Evolutionary conservation across 1,140 invertebrate genomes (phyloP).

Genomic region (Alviniconcha marisindica): DNA sequence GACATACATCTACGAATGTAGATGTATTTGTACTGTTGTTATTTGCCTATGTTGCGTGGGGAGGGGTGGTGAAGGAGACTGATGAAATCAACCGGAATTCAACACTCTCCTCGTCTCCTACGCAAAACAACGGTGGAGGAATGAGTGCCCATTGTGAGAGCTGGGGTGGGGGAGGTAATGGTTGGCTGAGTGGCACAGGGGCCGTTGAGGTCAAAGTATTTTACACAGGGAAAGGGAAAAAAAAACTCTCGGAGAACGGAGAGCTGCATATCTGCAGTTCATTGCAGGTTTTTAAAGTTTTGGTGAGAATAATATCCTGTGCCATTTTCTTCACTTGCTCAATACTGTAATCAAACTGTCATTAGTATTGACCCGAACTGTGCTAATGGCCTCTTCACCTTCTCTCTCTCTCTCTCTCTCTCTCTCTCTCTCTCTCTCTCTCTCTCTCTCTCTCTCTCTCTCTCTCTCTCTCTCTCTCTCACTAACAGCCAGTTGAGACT

Average conservation of each 20-base stretch:
- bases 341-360: conserved; percentile 38
- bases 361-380: conserved; percentile 39
- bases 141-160: too few relatives aligned
- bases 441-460: background rate
- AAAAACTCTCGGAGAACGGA: background rate
- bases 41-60: too few relatives aligned
- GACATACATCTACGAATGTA: too few relatives aligned
- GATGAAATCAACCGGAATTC: too few relatives aligned
- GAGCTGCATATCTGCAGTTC: conserved; percentile 30
- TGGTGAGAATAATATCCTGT: conserved; percentile 35
- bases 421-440: conserved; percentile 6
- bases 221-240: background rate
- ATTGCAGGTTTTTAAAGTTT: conserved; percentile 5
- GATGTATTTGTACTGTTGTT: too few relatives aligned
- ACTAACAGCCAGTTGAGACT: background rate
- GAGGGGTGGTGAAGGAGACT: too few relatives aligned
- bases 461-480: conserved; percentile 20
- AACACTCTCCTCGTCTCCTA: too few relatives aligned
- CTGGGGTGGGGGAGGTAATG: background rate
- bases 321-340: conserved; percentile 38
- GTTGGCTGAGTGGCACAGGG: too few relatives aligned
- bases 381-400: conserved; percentile 28
- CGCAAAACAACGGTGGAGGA: too few relatives aligned
- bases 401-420: conserved; percentile 26
- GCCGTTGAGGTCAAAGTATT: background rate